Evolutionary conservation across 2,888 invertebrate species (phyloP).

Genomic region (Apoda limacodes): DNA sequence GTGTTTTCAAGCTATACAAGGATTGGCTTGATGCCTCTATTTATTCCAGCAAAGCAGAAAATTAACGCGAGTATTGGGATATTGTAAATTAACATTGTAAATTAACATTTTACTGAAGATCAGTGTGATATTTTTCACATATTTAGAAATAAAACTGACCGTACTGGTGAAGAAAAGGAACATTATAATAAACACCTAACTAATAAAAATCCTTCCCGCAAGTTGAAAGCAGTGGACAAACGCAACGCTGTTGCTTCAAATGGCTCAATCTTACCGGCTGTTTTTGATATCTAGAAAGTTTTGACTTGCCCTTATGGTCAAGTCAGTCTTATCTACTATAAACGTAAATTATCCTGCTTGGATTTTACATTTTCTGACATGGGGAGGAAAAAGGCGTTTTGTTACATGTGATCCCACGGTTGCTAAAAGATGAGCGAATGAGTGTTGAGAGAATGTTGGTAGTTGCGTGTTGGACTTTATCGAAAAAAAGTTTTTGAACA

Average conservation of each 20-base stretch:
- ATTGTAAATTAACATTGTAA: conserved; percentile 16
- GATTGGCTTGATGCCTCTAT: conserved; percentile 8
- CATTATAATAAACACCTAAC: conserved; percentile 5
- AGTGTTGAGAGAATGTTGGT: too few relatives aligned
- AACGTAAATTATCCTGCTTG: too few relatives aligned
- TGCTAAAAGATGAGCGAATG: too few relatives aligned
- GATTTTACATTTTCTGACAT: too few relatives aligned
- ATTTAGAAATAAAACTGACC: too few relatives aligned
- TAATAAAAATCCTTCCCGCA: conserved; percentile 8
- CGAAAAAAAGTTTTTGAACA: too few relatives aligned
- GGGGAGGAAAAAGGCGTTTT: too few relatives aligned
- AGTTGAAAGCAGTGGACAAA: conserved; percentile 15
- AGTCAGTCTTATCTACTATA: too few relatives aligned
- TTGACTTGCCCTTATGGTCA: too few relatives aligned
- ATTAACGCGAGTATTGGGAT: conserved; percentile 13
- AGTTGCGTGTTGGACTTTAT: conserved; percentile 1
- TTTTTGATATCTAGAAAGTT: too few relatives aligned
- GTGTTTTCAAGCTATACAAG: conserved; percentile 5
- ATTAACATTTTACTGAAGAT: conserved; percentile 16
- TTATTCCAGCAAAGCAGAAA: conserved; percentile 12
- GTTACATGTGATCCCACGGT: too few relatives aligned
- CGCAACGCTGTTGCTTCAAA: conserved; percentile 11
- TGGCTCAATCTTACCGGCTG: conserved; percentile 14
- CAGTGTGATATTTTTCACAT: too few relatives aligned
- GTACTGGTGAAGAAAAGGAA: conserved; percentile 6